These are phyloP conservation scores for Selenia dentaria DNA, from an alignment of 2,888 invertebrate species.

Conservation along the genomic window DNA sequence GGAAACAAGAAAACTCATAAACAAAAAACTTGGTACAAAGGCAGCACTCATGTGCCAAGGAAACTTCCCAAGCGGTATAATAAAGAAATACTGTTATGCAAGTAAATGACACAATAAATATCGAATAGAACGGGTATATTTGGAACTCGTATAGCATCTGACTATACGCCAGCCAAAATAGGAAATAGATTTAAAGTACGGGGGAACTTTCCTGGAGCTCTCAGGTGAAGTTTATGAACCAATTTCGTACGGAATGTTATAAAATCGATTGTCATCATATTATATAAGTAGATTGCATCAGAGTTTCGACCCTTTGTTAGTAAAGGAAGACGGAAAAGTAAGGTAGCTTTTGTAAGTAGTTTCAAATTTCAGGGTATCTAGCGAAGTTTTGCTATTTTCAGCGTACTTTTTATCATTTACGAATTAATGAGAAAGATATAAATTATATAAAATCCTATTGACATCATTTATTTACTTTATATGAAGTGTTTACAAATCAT, in stretches of 20 bases:
- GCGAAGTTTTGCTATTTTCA: too few species aligned
- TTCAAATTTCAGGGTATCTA: too few species aligned
- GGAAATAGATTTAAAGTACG: conserved; percentile 53
- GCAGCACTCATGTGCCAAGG: conserved; percentile 15
- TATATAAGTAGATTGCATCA: conserved; percentile 17
- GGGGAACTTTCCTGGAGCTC: conserved; percentile 36
- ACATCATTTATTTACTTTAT: too few species aligned
- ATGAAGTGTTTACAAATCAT: too few species aligned
- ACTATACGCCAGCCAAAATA: conserved; percentile 36
- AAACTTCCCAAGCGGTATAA: conserved; percentile 22
- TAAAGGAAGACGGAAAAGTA: conserved; percentile 1
- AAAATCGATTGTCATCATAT: conserved; percentile 37
- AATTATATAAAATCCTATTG: too few species aligned
- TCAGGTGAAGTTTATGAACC: conserved; percentile 55
- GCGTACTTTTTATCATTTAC: too few species aligned
- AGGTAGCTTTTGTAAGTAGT: too few species aligned
- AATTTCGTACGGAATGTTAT: conserved; percentile 43
- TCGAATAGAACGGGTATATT: conserved; percentile 51
- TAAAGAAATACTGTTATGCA: conserved; percentile 28
- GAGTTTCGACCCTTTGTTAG: not conserved
- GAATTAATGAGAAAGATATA: too few species aligned
- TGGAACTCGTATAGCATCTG: conserved; percentile 60
- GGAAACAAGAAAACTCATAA: conserved; percentile 18
- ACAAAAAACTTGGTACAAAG: conserved; percentile 17
- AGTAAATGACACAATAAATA: conserved; percentile 56